Base-by-base conservation (phyloP, 2,888 invertebrate species). In the Drosophila gaucha region DNA sequence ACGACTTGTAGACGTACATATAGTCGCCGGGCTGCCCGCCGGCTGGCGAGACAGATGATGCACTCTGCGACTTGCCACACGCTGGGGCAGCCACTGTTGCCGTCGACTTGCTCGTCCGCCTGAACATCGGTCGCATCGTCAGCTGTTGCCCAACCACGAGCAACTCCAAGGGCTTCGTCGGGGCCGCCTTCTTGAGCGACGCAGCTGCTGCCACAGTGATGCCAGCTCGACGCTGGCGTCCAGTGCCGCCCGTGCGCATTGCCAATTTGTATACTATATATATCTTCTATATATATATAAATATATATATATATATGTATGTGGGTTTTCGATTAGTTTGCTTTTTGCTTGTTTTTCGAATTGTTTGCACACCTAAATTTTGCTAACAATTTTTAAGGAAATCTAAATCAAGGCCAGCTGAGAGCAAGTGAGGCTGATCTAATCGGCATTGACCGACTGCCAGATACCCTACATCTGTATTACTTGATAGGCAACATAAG, bases 141-240 rank as follows among this genome's bases (percentile, higher is more conserved):
- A 70, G 33, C 52, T 43, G 72, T 20, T 47, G 72, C 0, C 72
- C 72, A 6, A 71, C 65, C 18, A 70, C 65, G 14, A 65, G 39
- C 33, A 71, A 31, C 3, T 71, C 54, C 52, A 62, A 10, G 2
- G 39, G 33, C 18, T 33, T 12, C 1, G n/a, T 4, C 5, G 41
- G 50, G 28, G 2, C 20, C 5, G 26, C 16, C 16, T 12, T 10
- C 4, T 18, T 26, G 12, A 6, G 20, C 43, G 10, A 3, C 22
- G 10, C 8, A 8, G 46, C 9, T 1, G 31, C 3, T 22, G 30
- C 1, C n/a, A n/a, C n/a, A n/a, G n/a, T 2, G 3, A 3, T n/a
- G 28, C 26, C 22, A 6, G 6, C 12, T 18, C 28, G 18, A 3
- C 28, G 44, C 4, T 1, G 28, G 0, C 28, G 44, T 6, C 50